phyloP scores from a whole-genome alignment of 2,797 vertebrate genomes.

The Pangasius krempfi region DNA sequence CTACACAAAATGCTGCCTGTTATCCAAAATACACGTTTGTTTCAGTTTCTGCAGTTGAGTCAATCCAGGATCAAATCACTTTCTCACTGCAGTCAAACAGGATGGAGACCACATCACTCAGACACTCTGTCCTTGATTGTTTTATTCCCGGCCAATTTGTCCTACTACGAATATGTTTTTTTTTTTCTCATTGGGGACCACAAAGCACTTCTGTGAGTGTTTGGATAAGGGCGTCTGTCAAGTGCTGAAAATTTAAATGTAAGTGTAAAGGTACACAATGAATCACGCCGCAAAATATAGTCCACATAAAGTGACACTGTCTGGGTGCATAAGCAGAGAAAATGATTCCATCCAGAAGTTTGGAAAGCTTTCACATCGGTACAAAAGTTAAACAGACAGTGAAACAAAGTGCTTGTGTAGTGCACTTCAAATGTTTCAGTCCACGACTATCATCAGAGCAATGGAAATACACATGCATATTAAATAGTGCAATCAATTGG shows the following conservation, averaged over 20 bases:
- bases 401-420: slow-evolving; percentile 15
- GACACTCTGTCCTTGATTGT: background rate
- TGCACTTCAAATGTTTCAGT: slow-evolving; percentile 2
- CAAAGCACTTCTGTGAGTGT: background rate
- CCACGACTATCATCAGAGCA: background rate
- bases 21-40: background rate
- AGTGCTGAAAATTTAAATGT: background rate
- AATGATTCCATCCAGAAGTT: background rate
- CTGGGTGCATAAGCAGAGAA: background rate
- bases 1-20: background rate
- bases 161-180: background rate
- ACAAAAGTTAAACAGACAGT: background rate
- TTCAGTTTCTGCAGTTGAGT: background rate
- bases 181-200: background rate
- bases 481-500: too few relatives aligned
- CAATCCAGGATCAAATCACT: background rate
- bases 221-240: background rate
- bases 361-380: background rate
- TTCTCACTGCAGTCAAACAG: background rate
- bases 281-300: background rate
- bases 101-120: background rate
- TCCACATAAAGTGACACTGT: background rate
- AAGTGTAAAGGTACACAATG: background rate
- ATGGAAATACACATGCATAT: background rate
- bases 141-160: background rate